A percentile compares a stretch with the other conserved stretches of the same genome.
These are phyloP conservation scores for Seriola rivoliana DNA, from an alignment of 2,113 vertebrate species.

Conservation along the genomic window DNA sequence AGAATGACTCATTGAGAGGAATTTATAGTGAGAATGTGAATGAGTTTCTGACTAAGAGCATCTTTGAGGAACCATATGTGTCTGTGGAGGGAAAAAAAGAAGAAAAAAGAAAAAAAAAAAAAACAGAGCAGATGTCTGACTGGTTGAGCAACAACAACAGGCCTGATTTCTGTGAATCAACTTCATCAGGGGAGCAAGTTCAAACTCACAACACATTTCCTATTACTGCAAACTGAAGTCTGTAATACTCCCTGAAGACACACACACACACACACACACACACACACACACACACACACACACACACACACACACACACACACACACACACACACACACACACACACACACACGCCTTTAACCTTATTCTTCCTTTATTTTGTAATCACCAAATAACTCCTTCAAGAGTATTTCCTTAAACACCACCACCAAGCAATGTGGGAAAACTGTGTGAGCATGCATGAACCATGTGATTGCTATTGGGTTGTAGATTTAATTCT, in stretches of 20 bases:
- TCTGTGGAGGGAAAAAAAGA: slow-evolving; percentile 19
- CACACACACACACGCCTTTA: background rate
- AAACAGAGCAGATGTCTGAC: slow-evolving; percentile 72
- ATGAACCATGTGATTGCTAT: background rate
- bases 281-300: background rate
- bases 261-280: background rate
- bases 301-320: background rate
- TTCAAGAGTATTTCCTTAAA: slow-evolving; percentile 18
- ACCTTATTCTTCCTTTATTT: slow-evolving; percentile 24
- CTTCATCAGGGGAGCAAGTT: slow-evolving; percentile 59
- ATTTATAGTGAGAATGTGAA: slow-evolving; percentile 72
- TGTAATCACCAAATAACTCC: slow-evolving; percentile 9
- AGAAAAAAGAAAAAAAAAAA: background rate
- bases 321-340: background rate
- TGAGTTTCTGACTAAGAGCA: slow-evolving; percentile 66
- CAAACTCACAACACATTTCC: slow-evolving; percentile 59
- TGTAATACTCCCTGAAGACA: slow-evolving; percentile 33
- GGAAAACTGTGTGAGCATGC: slow-evolving; percentile 1
- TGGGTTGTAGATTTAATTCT: background rate
- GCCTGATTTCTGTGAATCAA: slow-evolving; percentile 70
- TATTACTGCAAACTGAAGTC: slow-evolving; percentile 54
- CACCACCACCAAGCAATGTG: background rate
- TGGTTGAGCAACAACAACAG: slow-evolving; percentile 71
- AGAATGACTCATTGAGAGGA: slow-evolving; percentile 71
- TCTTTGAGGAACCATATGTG: slow-evolving; percentile 73